Evolutionary conservation across 2,113 vertebrate species (phyloP).

Genomic region (Catharus bicknelli): DNA sequence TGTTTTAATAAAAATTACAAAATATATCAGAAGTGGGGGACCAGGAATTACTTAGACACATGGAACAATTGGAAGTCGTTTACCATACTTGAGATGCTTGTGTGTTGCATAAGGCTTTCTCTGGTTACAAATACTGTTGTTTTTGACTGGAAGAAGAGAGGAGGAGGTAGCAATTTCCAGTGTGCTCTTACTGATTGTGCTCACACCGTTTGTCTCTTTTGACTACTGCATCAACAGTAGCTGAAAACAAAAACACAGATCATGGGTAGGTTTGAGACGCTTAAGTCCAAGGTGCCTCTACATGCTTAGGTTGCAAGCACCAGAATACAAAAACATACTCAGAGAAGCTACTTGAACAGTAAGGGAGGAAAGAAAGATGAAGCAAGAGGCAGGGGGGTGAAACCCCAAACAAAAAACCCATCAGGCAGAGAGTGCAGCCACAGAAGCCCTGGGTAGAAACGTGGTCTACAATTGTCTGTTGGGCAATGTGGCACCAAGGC

Average conservation of each 20-base stretch:
- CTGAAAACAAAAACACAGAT: neutral
- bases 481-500: conserved; percentile 19
- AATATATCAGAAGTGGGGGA: neutral
- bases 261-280: neutral
- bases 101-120: conserved; percentile 46
- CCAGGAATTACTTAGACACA: conserved; percentile 47
- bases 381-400: accelerated
- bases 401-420: neutral
- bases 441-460: neutral
- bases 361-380: neutral
- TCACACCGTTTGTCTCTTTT: neutral
- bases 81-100: conserved; percentile 44
- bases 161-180: conserved; percentile 16
- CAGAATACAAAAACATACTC: neutral
- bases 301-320: neutral
- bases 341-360: neutral
- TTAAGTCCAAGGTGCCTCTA: neutral
- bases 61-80: conserved; percentile 43
- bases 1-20: conserved; percentile 41
- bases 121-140: conserved; percentile 55
- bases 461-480: neutral
- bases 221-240: neutral
- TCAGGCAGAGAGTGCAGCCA: neutral
- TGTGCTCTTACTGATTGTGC: neutral
- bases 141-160: conserved; percentile 51